phyloP scores from a whole-genome alignment of 2,888 invertebrate species.

The Euspilapteryx auroguttella region DNA sequence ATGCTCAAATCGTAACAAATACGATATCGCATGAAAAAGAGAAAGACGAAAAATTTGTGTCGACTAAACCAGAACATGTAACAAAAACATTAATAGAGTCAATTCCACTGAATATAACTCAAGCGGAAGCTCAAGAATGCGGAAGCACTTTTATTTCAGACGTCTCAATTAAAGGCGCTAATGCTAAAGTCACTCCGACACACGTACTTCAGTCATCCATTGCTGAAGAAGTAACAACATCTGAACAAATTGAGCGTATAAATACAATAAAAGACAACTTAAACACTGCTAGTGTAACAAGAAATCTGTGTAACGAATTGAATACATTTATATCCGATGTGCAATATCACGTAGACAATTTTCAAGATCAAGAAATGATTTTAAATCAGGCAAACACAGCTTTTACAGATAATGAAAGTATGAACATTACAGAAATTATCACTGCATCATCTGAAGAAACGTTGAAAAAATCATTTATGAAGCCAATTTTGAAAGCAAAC shows the following conservation, averaged over 20 bases:
- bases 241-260: slow-evolving; percentile 31
- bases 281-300: slow-evolving; percentile 24
- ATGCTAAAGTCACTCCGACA: slow-evolving; percentile 20
- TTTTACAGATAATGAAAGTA: slow-evolving; percentile 59
- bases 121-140: slow-evolving; percentile 66
- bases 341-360: slow-evolving; percentile 53
- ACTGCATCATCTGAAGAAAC: slow-evolving; percentile 50
- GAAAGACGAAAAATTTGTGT: slow-evolving; percentile 20
- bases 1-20: slow-evolving; percentile 65
- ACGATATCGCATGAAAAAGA: slow-evolving; percentile 70
- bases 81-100: slow-evolving; percentile 56
- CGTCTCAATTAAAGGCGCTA: slow-evolving; percentile 17
- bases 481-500: slow-evolving; percentile 48
- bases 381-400: slow-evolving; percentile 52
- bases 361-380: slow-evolving; percentile 56
- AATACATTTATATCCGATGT: slow-evolving; percentile 30
- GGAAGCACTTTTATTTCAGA: slow-evolving; percentile 56
- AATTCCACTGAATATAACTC: slow-evolving; percentile 62
- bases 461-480: slow-evolving; percentile 25
- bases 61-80: slow-evolving; percentile 28
- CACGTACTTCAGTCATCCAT: slow-evolving; percentile 41
- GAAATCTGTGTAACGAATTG: slow-evolving; percentile 40
- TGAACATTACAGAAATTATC: slow-evolving; percentile 62
- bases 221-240: slow-evolving; percentile 41
- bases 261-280: slow-evolving; percentile 11